Percentiles rank a stretch among this genome's conserved stretches.
phyloP scores from a whole-genome alignment of 1,140 invertebrate species.

The Caenorhabditis tropicalis region DNA sequence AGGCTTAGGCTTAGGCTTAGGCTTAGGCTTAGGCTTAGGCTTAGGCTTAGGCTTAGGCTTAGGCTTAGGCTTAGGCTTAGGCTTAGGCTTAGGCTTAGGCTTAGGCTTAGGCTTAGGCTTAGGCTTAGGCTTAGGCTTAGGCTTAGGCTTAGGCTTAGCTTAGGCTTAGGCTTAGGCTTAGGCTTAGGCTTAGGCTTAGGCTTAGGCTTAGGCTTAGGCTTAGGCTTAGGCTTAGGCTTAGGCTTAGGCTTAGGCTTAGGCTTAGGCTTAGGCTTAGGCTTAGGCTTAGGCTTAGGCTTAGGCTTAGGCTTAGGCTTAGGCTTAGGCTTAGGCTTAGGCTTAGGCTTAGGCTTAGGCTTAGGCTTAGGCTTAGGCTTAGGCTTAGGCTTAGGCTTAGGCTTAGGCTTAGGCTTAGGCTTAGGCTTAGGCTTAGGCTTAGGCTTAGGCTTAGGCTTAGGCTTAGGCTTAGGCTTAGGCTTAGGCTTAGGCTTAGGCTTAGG shows the following conservation, averaged over 20 bases:
- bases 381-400: slow-evolving; percentile 54
- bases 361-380: slow-evolving; percentile 53
- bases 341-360: slow-evolving; percentile 55
- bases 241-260: slow-evolving; percentile 39
- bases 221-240: slow-evolving; percentile 50
- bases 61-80: too few relatives aligned
- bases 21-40: too few relatives aligned
- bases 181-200: slow-evolving; percentile 45
- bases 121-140: too few relatives aligned
- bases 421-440: slow-evolving; percentile 55
- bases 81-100: too few relatives aligned
- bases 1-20: too few relatives aligned
- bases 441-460: slow-evolving; percentile 51
- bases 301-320: slow-evolving; percentile 55
- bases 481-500: slow-evolving; percentile 57
- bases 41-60: too few relatives aligned
- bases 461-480: slow-evolving; percentile 55
- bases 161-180: slow-evolving; percentile 50
- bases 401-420: slow-evolving; percentile 56
- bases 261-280: slow-evolving; percentile 41
- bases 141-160: too few relatives aligned
- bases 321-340: slow-evolving; percentile 57
- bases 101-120: too few relatives aligned
- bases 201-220: slow-evolving; percentile 55
- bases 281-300: slow-evolving; percentile 56